Evolutionary conservation across 1,140 invertebrate genomes (phyloP).

Genomic region (Microplitis demolitor): DNA sequence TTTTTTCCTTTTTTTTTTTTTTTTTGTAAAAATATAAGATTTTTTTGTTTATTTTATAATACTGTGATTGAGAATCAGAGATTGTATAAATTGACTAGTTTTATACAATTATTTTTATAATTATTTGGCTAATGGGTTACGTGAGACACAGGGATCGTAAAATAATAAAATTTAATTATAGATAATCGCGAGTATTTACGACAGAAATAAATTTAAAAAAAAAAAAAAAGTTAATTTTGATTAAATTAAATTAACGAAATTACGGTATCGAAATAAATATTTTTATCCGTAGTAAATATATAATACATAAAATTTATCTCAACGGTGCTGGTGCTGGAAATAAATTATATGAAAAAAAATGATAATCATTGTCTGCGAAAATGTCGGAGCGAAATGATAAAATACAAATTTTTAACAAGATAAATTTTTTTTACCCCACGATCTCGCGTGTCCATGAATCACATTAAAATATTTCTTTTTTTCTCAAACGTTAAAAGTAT

Average conservation of each 20-base stretch:
- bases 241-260: not conserved
- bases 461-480: not conserved
- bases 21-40: slow-evolving; percentile 16
- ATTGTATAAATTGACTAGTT: slow-evolving; percentile 61
- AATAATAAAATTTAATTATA: not conserved
- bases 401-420: not conserved
- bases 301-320: too few relatives aligned
- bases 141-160: slow-evolving; percentile 19
- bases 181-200: not conserved
- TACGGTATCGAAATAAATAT: not conserved
- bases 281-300: too few relatives aligned
- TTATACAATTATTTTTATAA: slow-evolving; percentile 65
- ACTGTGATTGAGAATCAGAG: slow-evolving; percentile 58
- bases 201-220: not conserved
- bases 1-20: slow-evolving; percentile 27
- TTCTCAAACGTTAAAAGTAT: not conserved
- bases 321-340: too few relatives aligned
- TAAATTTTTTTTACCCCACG: not conserved
- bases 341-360: too few relatives aligned
- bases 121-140: slow-evolving; percentile 48
- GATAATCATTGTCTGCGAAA: too few relatives aligned
- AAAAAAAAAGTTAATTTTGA: not conserved
- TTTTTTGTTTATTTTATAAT: slow-evolving; percentile 39
- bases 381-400: too few relatives aligned
- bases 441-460: not conserved